Conservation (phyloP, 2,888 invertebrate genomes). For the Epiperipatus broadwayi region DNA sequence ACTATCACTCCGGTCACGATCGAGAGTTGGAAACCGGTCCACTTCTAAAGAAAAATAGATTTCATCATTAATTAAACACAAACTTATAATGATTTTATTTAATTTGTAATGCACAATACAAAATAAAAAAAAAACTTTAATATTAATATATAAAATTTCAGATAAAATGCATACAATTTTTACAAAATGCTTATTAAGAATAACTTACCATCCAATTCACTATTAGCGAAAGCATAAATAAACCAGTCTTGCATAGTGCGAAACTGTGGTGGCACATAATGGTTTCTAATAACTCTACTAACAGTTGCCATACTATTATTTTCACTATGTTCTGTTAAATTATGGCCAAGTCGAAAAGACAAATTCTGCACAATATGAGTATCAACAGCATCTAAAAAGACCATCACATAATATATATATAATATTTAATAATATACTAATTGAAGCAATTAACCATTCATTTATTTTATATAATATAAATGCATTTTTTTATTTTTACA, state of each 20-base stretch:
- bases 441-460: too few relatives aligned
- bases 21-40: constrained; percentile 71
- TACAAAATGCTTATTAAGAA: background rate
- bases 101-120: constrained; percentile 5
- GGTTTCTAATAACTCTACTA: constrained; percentile 69
- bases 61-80: constrained; percentile 15
- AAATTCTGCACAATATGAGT: constrained; percentile 64
- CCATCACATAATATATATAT: background rate
- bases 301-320: constrained; percentile 86
- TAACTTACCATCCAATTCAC: constrained; percentile 67
- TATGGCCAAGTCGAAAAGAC: constrained; percentile 64
- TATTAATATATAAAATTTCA: constrained; percentile 10
- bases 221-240: constrained; percentile 80
- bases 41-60: constrained; percentile 40
- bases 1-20: constrained; percentile 45
- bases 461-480: too few relatives aligned
- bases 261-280: constrained; percentile 86
- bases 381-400: constrained; percentile 32
- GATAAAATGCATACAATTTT: too few relatives aligned
- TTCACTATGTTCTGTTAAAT: constrained; percentile 27
- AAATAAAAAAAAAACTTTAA: constrained; percentile 11
- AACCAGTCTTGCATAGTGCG: constrained; percentile 89
- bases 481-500: too few relatives aligned
- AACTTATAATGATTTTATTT: too few relatives aligned
- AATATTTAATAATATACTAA: too few relatives aligned